Conservation (phyloP, 1,140 invertebrate species). For the Uloborus diversus region DNA sequence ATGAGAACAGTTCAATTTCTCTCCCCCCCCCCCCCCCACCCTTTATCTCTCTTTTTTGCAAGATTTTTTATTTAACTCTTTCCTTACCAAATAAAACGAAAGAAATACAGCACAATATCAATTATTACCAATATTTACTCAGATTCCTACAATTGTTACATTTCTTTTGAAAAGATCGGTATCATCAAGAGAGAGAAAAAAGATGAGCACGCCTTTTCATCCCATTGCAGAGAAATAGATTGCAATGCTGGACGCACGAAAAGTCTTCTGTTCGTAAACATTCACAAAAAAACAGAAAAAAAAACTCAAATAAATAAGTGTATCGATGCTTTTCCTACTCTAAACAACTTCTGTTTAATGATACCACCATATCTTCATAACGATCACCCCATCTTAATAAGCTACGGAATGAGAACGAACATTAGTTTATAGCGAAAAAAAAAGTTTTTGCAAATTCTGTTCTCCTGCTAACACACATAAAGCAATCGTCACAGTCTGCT, state of each 20-base stretch:
- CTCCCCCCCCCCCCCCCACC: no score
- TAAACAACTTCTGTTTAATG: conserved; percentile 18
- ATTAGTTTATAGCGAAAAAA: conserved; percentile 5
- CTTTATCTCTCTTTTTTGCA: no score
- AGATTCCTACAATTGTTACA: no score
- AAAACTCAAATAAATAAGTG: no score
- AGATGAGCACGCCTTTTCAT: background rate
- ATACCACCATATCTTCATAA: background rate
- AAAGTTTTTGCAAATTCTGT: conserved; percentile 4
- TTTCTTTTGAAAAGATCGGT: background rate
- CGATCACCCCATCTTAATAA: background rate
- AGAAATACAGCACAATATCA: no score
- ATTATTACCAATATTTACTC: no score
- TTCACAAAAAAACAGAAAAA: background rate
- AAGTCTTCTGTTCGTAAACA: background rate
- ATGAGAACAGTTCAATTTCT: no score
- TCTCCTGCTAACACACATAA: background rate
- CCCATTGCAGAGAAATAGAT: background rate
- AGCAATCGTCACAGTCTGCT: conserved; percentile 50
- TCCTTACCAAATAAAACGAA: no score
- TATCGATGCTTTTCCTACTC: background rate
- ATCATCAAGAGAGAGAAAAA: background rate
- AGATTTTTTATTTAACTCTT: no score
- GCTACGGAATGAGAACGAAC: conserved; percentile 15
- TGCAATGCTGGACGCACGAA: background rate